These are phyloP conservation scores for Agonopterix heracliana DNA, from an alignment of 2,888 invertebrate genomes.

Conservation along the genomic window DNA sequence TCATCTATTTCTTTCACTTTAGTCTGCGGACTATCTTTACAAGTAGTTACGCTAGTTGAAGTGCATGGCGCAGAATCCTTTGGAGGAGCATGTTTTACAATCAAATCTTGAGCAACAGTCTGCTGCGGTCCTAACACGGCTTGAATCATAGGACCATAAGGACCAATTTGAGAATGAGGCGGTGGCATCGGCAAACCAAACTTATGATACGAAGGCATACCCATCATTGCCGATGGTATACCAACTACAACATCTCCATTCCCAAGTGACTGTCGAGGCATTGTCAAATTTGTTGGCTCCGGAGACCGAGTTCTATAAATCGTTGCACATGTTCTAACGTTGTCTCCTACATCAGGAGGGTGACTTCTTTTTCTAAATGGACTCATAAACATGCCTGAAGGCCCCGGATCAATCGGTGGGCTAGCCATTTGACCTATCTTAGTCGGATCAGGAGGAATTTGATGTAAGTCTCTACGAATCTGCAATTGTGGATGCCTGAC, in stretches of 20 bases:
- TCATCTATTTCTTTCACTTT: constrained; percentile 42
- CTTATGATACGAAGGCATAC: constrained; percentile 68
- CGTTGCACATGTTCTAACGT: constrained; percentile 53
- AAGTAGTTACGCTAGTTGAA: constrained; percentile 55
- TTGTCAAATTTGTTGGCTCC: constrained; percentile 67
- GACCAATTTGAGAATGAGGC: constrained; percentile 56
- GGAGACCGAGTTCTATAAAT: constrained; percentile 65
- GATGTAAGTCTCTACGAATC: constrained; percentile 85
- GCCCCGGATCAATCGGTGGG: constrained; percentile 63
- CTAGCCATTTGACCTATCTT: constrained; percentile 60
- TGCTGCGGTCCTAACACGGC: constrained; percentile 64
- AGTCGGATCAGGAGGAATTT: constrained; percentile 61
- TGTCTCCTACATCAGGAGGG: constrained; percentile 69
- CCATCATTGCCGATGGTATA: constrained; percentile 55
- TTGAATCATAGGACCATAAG: constrained; percentile 56
- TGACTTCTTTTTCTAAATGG: constrained; percentile 76
- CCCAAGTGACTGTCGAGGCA: constrained; percentile 56
- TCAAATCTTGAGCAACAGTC: constrained; percentile 70
- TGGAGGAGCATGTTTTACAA: constrained; percentile 70
- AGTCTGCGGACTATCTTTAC: constrained; percentile 41
- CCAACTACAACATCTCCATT: constrained; percentile 54
- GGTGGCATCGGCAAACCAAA: constrained; percentile 67
- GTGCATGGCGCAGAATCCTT: constrained; percentile 58
- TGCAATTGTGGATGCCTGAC: constrained; percentile 79
- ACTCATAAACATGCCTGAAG: constrained; percentile 65